phyloP scores from a whole-genome alignment of 1,140 invertebrate species.

The Harpegnathos saltator region DNA sequence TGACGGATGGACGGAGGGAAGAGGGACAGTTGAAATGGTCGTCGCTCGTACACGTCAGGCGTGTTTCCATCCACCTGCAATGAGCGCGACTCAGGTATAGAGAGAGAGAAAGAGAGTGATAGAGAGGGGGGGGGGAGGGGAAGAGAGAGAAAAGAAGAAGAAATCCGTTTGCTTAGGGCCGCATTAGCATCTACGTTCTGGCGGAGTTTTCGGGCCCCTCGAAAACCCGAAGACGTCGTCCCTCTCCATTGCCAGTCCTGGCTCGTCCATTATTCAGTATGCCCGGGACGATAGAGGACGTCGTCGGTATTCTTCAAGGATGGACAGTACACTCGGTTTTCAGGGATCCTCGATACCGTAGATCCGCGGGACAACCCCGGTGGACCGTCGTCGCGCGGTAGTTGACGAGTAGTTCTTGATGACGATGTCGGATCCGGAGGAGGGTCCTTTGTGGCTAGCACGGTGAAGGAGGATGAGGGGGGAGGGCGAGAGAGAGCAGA shows the following conservation, averaged over 20 bases:
- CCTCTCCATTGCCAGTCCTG: not conserved
- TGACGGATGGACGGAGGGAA: conserved; percentile 45
- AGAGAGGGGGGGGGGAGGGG: conserved; percentile 21
- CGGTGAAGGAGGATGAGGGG: too few relatives aligned
- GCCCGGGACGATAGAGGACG: conserved; percentile 36
- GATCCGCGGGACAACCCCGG: not conserved
- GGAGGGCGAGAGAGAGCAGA: too few relatives aligned
- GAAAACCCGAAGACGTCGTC: conserved; percentile 26
- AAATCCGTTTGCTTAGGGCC: conserved; percentile 70
- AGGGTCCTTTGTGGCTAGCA: too few relatives aligned
- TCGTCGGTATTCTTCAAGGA: conserved; percentile 42
- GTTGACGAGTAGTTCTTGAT: too few relatives aligned
- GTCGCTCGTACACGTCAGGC: conserved; percentile 56
- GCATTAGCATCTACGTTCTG: conserved; percentile 62
- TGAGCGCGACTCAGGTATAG: conserved; percentile 66
- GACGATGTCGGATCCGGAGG: too few relatives aligned
- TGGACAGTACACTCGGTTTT: conserved; percentile 39
- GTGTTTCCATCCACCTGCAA: conserved; percentile 70
- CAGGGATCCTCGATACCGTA: conserved; percentile 16
- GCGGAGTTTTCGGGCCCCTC: conserved; percentile 13
- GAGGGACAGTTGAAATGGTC: conserved; percentile 62
- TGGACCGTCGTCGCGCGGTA: too few relatives aligned
- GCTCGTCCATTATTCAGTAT: conserved; percentile 54
- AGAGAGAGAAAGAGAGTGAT: conserved; percentile 10
- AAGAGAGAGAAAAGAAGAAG: not conserved